phyloP scores from a whole-genome alignment of 2,113 vertebrate species.

The Heteronetta atricapilla region DNA sequence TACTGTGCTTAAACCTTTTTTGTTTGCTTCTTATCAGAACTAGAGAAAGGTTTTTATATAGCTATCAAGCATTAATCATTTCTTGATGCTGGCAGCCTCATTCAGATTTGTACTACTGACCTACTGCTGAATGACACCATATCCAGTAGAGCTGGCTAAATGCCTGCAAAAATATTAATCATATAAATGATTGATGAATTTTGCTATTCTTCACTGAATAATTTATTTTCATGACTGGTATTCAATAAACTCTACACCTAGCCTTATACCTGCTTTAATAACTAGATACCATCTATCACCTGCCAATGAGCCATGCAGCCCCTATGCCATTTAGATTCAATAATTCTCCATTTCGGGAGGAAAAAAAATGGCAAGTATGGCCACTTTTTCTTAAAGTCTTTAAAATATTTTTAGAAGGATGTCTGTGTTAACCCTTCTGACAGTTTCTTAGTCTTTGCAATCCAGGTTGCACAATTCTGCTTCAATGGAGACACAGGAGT shows the following conservation, averaged over 20 bases:
- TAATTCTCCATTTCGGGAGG: neutral
- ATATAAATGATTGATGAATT: neutral
- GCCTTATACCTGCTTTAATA: neutral
- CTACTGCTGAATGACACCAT: neutral
- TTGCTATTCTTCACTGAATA: constrained; percentile 24
- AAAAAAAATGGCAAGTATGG: neutral
- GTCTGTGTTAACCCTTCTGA: neutral
- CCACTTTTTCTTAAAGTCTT: neutral
- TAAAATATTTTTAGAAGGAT: neutral
- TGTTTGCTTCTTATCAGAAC: neutral
- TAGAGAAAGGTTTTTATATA: neutral
- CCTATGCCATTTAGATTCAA: neutral
- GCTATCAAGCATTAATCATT: neutral
- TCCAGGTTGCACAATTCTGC: neutral
- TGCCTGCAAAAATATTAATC: neutral
- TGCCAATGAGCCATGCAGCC: neutral
- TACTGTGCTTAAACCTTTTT: neutral
- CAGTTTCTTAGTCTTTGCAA: neutral
- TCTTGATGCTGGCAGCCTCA: neutral
- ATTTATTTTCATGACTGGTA: constrained; percentile 8
- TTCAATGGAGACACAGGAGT: neutral
- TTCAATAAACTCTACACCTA: constrained; percentile 10
- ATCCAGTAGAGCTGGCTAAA: neutral
- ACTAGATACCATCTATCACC: neutral
- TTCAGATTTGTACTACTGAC: neutral